phyloP scores from a whole-genome alignment of 2,113 vertebrate genomes.

The Prochilodus magdalenae region DNA sequence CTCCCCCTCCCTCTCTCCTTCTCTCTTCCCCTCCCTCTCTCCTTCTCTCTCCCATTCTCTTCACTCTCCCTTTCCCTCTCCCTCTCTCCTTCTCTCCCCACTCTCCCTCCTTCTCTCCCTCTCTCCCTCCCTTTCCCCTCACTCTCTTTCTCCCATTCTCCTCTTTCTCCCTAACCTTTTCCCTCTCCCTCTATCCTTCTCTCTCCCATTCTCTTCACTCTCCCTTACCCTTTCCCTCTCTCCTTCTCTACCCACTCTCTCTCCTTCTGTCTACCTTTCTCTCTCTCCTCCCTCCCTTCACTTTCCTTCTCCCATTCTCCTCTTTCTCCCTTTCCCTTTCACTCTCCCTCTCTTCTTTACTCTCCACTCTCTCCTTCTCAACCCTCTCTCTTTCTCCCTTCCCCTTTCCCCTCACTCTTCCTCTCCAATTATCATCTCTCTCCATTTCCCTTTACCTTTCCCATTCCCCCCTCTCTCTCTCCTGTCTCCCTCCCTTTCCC shows the following conservation, averaged over 20 bases:
- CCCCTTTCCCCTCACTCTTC: background rate
- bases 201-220: background rate
- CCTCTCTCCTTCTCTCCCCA: background rate
- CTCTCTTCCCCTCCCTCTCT: background rate
- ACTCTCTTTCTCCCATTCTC: background rate
- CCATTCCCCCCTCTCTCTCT: too few species aligned
- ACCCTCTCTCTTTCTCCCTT: slow-evolving; percentile 4
- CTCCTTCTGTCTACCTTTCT: background rate
- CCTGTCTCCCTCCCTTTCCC: background rate
- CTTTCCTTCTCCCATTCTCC: slow-evolving; percentile 1
- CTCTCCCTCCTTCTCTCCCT: background rate
- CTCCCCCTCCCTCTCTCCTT: background rate
- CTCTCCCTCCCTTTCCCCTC: background rate
- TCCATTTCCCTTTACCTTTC: too few species aligned
- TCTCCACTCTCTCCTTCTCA: background rate
- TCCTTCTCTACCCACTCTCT: background rate
- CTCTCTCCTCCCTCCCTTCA: background rate
- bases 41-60: background rate
- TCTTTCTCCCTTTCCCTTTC: background rate
- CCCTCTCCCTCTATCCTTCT: background rate
- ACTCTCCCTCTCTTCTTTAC: background rate
- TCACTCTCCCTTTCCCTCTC: background rate
- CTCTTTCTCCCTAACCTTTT: too few species aligned
- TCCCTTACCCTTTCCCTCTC: background rate
- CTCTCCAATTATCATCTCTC: too few species aligned